phyloP scores from a whole-genome alignment of 2,113 vertebrate species.

The Camelus bactrianus region DNA sequence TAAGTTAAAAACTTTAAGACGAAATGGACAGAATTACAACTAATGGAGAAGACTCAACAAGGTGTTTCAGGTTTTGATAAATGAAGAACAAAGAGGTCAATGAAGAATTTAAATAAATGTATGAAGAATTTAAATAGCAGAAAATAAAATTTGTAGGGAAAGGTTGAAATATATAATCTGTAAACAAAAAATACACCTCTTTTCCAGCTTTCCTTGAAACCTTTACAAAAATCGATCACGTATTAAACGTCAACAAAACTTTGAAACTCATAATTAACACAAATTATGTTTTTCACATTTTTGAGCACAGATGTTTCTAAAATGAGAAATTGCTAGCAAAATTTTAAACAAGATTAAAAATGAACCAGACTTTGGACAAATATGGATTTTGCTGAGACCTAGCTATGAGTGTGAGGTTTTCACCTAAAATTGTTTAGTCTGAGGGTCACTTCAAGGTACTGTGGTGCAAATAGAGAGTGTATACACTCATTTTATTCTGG shows the following conservation, averaged over 20 bases:
- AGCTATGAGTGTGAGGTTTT: neutral
- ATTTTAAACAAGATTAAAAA: neutral
- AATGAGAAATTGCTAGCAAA: slow-evolving; percentile 10
- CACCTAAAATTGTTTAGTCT: neutral
- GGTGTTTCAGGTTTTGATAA: neutral
- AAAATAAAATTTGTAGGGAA: slow-evolving; percentile 17
- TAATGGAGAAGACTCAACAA: neutral
- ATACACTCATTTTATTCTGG: neutral
- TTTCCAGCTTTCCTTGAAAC: slow-evolving; percentile 41
- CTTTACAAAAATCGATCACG: neutral
- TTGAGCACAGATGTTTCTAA: neutral
- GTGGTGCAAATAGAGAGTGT: neutral
- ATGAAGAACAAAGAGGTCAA: neutral
- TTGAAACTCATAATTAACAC: slow-evolving; percentile 40
- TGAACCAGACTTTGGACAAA: neutral
- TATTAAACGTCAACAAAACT: slow-evolving; percentile 48
- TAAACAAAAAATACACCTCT: neutral
- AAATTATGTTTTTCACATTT: slow-evolving; percentile 41
- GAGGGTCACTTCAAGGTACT: neutral
- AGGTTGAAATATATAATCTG: neutral
- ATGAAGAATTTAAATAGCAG: neutral
- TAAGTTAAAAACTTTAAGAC: slow-evolving; percentile 70
- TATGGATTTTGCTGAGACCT: neutral
- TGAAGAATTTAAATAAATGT: neutral
- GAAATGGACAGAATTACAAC: slow-evolving; percentile 45